Evolutionary conservation across 2,888 invertebrate species (phyloP), one percentile per base, ranked within the genome.

Genomic region (Ferdinandea cuprea): DNA sequence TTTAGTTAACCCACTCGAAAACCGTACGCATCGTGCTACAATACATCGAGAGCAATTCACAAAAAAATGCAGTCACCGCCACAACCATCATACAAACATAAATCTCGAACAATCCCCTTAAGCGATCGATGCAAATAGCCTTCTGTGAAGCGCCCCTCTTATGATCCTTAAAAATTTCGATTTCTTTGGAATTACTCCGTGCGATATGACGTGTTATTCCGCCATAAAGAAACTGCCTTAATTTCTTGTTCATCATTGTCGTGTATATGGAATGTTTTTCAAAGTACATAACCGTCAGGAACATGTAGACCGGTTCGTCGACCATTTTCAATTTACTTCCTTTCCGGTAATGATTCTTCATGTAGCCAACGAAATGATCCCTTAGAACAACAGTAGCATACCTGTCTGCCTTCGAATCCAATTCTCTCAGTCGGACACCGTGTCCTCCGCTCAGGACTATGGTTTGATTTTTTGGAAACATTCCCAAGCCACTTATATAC

Each of bases 261-360:
- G 85, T 86, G 0, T 87, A 66, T 0, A 87, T 77, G 0, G 89
- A 89, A 32, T 88, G 86, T 5, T 87, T 87, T 0, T 76, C 81
- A 74, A 88, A 68, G 8, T 85, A 88, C 85, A 89, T 86, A 11
- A 86, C 87, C 63, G 87, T 54, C 48, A 88, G 88, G 28, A 86
- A 85, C 1, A 85, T 37, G 59, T 85, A 87, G 4, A 89, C 86
- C 11, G 86, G 86, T 68, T 89, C 89, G 0, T 74, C 76, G 0
- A 89, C 85, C 19, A 86, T 86, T 6, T 87, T 86, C 7, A 89
- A 44, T 0, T 74, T 74, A 15, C 87, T 88, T 4, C 71, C 85
- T 2, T 85, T 74, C 72, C 56, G 11, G 8, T 80, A 83, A 52
- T 88, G 72, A 0, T 13, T n/a, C 1, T 50, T 61, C 37, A 89